These are phyloP conservation scores for Macquaria ambigua DNA, from an alignment of 2,113 vertebrate genomes.

Conservation along the genomic window DNA sequence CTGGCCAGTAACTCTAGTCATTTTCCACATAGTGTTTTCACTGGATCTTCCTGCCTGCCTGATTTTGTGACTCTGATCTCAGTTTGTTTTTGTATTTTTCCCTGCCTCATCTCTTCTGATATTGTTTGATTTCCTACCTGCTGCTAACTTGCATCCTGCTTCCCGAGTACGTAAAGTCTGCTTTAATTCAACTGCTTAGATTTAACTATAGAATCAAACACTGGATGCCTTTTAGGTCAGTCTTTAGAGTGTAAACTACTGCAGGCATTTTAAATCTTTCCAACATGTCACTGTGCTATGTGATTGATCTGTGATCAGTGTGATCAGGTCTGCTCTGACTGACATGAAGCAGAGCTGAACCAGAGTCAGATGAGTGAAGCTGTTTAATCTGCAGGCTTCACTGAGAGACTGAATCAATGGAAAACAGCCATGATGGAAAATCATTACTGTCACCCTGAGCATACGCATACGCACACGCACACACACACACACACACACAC, in stretches of 20 bases:
- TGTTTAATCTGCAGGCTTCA: not conserved
- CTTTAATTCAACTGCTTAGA: not conserved
- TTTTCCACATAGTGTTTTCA: no score
- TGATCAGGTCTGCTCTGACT: not conserved
- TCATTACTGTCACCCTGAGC: not conserved
- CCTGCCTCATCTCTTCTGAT: not conserved
- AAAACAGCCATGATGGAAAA: slow-evolving; percentile 46
- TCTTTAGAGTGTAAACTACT: not conserved
- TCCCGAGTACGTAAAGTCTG: not conserved
- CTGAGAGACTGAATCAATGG: slow-evolving; percentile 13
- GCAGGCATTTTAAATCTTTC: not conserved
- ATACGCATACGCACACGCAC: not conserved
- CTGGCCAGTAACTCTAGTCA: no score
- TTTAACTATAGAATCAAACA: not conserved
- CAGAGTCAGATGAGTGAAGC: no score
- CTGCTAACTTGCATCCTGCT: not conserved
- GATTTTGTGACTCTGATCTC: no score
- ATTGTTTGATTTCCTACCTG: not conserved
- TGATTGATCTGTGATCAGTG: not conserved
- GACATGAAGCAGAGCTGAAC: not conserved
- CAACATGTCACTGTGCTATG: not conserved
- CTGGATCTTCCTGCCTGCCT: no score
- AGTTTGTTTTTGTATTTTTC: no score
- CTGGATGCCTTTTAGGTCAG: not conserved
- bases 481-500: not conserved